Evolutionary conservation across 2,113 vertebrate species (phyloP), one percentile per base, ranked within the genome.

Genomic region (Felis chaus): DNA sequence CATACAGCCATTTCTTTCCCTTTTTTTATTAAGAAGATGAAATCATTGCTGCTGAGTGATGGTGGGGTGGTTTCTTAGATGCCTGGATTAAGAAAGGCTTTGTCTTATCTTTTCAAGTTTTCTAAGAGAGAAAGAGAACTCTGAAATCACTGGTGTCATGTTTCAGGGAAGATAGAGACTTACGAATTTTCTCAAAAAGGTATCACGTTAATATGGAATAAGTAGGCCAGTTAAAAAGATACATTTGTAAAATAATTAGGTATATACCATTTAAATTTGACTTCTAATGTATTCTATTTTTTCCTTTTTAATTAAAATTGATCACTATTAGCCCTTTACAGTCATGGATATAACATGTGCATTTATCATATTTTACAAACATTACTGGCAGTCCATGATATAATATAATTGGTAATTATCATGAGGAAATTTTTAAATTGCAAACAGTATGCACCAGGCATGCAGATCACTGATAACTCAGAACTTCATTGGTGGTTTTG

Each of bases 11-110:
- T 33, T 66, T 48, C 63, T 89, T 33, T 29, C 53, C 45, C 45
- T 71, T 76, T 74, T 36, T 41, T 71, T 63, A 81, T 31, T 61
- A 71, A 31, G n/a, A 94, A 88, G 50, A 85, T 92, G 39, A 97
- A 89, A 93, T 91, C 71, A 96, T 89, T 91, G 96, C 13, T 89
- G 14, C 36, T 83, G 21, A 73, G 12, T 68, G 41, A 73, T 86
- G 71, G 31, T 76, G 16, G 6, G 6, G 11, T 88, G 65, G 29
- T 89, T 90, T 92, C 63, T 80, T 94, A 95, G 18, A 31, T 94
- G 85, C 76, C 11, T 88, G 65, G 25, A 83, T 96, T 92, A 91
- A 83, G 29, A 80, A 92, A 96, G 87, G 13, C 31, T 86, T 95
- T 86, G 29, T 73, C 15, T 89, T 91, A 76, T 93, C n/a, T 95